These are phyloP conservation scores for Conger conger DNA, from an alignment of 2,113 vertebrate species.

Conservation along the genomic window DNA sequence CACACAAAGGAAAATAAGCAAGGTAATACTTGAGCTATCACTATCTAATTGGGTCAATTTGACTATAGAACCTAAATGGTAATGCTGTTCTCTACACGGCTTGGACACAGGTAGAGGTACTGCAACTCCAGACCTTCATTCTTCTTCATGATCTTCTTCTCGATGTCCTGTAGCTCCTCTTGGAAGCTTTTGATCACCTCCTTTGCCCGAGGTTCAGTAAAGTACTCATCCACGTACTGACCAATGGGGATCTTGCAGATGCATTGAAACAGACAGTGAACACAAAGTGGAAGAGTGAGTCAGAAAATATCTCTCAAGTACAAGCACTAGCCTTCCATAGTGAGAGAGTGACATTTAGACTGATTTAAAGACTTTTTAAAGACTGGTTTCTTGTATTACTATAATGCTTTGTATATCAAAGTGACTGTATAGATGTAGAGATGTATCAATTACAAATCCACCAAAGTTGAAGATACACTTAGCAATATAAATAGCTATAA, in stretches of 20 bases:
- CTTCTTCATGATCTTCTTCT: constrained; percentile 54
- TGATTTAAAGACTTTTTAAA: no score
- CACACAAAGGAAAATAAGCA: neutral
- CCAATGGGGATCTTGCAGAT: constrained; percentile 59
- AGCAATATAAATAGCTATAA: no score
- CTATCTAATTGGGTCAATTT: no score
- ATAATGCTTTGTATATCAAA: no score
- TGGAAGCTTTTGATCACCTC: constrained; percentile 57
- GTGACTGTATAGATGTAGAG: no score
- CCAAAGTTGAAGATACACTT: no score
- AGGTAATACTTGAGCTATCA: no score
- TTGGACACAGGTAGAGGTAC: constrained; percentile 68
- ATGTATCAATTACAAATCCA: no score
- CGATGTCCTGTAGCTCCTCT: constrained; percentile 53
- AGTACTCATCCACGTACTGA: constrained; percentile 58
- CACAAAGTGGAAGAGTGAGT: neutral
- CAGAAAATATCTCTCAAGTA: no score
- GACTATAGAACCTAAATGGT: constrained; percentile 57
- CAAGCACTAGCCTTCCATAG: no score
- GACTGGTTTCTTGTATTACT: no score
- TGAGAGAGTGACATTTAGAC: no score
- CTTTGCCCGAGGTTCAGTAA: constrained; percentile 54
- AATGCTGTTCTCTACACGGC: constrained; percentile 70
- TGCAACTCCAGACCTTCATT: constrained; percentile 55
- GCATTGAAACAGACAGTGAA: neutral